Conservation (phyloP, 2,888 invertebrate species). For the Caenorhabditis doughertyi region DNA sequence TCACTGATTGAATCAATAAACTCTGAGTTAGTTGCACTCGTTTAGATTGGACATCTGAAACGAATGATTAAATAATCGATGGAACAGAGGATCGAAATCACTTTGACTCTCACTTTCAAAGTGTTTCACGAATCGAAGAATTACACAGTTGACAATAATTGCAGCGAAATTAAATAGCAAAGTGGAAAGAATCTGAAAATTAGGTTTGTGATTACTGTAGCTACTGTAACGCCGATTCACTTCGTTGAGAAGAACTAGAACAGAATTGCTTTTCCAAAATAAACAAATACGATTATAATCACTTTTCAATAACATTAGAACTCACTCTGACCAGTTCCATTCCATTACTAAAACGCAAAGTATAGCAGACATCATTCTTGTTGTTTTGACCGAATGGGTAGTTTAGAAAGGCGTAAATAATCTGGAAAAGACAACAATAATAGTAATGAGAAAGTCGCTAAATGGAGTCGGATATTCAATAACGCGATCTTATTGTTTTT, state of each 20-base stretch:
- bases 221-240: too few species aligned
- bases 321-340: slow-evolving; percentile 59
- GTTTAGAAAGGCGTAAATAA: slow-evolving; percentile 56
- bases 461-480: background rate
- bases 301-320: background rate
- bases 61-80: too few species aligned
- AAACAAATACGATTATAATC: background rate
- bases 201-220: background rate
- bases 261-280: too few species aligned
- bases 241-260: too few species aligned
- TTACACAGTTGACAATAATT: slow-evolving; percentile 54
- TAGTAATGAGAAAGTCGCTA: background rate
- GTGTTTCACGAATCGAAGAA: slow-evolving; percentile 51
- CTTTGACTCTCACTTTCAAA: slow-evolving; percentile 55
- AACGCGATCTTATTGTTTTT: background rate
- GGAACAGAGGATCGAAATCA: too few species aligned
- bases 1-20: slow-evolving; percentile 50
- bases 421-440: slow-evolving; percentile 15
- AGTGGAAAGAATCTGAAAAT: slow-evolving; percentile 56
- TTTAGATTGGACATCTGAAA: slow-evolving; percentile 53
- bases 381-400: slow-evolving; percentile 56
- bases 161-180: slow-evolving; percentile 52
- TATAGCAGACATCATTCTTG: slow-evolving; percentile 55
- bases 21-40: slow-evolving; percentile 58
- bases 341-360: slow-evolving; percentile 49